Conservation (phyloP, 2,797 vertebrate species). For the Scarus forsteni region DNA sequence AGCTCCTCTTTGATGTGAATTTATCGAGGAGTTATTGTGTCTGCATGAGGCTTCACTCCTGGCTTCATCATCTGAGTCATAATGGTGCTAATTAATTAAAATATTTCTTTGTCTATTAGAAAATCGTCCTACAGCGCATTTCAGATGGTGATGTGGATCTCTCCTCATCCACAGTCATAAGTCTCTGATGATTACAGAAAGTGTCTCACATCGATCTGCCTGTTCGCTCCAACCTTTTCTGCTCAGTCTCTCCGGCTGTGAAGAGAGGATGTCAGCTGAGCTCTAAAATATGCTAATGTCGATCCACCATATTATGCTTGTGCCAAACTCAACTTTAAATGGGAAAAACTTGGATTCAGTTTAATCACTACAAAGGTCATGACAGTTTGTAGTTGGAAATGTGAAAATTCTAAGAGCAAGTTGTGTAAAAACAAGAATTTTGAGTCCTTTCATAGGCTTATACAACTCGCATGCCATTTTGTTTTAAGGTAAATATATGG, state of each 20-base stretch:
- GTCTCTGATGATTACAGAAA: conserved; percentile 22
- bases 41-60: neutral
- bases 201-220: conserved; percentile 48
- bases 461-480: too few species aligned
- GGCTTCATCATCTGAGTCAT: neutral
- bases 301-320: conserved; percentile 20
- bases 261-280: conserved; percentile 20
- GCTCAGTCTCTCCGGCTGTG: conserved; percentile 16
- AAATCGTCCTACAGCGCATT: neutral
- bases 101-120: conserved; percentile 2
- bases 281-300: conserved; percentile 46
- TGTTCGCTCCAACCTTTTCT: conserved; percentile 13
- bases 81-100: neutral
- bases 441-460: too few species aligned
- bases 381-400: neutral
- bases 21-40: conserved; percentile 5
- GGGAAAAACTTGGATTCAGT: conserved; percentile 14
- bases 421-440: too few species aligned
- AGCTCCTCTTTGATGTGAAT: neutral
- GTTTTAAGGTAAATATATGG: too few species aligned
- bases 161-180: conserved; percentile 24
- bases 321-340: conserved; percentile 9
- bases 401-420: neutral
- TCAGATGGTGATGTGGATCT: conserved; percentile 8
- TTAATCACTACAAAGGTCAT: conserved; percentile 11